phyloP scores from a whole-genome alignment of 2,888 invertebrate genomes.

The Ophioninae sp. region DNA sequence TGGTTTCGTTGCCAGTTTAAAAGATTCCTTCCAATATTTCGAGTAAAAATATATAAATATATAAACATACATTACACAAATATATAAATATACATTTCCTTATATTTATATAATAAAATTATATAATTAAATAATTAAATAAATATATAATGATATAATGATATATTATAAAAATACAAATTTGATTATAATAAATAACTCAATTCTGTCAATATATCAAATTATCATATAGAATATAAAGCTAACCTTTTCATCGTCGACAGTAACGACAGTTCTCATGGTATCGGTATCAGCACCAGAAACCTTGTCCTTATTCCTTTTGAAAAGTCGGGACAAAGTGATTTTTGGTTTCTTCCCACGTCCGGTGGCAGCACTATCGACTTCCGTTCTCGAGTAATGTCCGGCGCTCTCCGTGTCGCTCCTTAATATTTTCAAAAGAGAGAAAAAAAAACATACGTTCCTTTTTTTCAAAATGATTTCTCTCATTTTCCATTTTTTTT shows the following conservation, averaged over 20 bases:
- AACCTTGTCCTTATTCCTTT: conserved; percentile 80
- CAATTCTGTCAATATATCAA: no score
- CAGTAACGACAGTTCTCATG: conserved; percentile 77
- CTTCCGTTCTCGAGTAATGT: conserved; percentile 78
- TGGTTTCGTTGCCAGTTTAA: no score
- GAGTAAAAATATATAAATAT: no score
- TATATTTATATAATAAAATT: no score
- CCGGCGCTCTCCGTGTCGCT: conserved; percentile 87
- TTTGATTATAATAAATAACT: no score
- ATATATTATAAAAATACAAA: no score
- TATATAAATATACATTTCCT: no score
- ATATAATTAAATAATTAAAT: no score
- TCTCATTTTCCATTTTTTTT: background rate
- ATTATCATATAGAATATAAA: background rate
- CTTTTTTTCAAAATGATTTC: background rate
- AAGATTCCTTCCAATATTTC: no score
- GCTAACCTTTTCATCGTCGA: conserved; percentile 79
- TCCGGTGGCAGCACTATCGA: conserved; percentile 72
- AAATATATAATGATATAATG: no score
- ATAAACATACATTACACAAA: no score
- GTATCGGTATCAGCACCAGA: conserved; percentile 80
- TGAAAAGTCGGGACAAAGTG: conserved; percentile 78
- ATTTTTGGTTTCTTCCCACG: conserved; percentile 75
- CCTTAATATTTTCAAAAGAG: conserved; percentile 75
- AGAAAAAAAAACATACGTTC: background rate